Evolutionary conservation across 2,888 invertebrate species (phyloP), one percentile per base, ranked within the genome.

Genomic region (Esperia sulphurella): DNA sequence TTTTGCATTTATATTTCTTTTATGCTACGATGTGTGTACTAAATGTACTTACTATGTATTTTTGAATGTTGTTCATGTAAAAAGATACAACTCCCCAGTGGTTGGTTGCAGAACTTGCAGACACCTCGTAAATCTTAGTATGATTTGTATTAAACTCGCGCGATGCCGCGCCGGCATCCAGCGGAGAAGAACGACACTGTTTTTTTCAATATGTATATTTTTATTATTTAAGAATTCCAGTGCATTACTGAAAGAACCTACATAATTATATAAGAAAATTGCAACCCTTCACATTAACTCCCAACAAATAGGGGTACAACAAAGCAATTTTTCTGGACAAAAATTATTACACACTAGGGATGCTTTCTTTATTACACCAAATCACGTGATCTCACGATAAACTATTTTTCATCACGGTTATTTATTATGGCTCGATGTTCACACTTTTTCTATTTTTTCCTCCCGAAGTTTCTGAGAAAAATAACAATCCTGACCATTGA

Each of bases 311-410:
- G 65, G 67, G 63, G 66, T 63, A 75, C 69, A 73, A 78, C 70
- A 76, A 83, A 85, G 81, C 81, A 80, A 80, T 85, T 79, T 80
- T 68, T 79, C 65, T 61, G 66, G 67, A 70, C 74, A 79, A 78
- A 76, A 71, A 77, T 77, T 71, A 71, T 68, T 49, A 33, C 49
- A 65, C 59, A 60, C 60, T 39, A 53, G 49, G 53, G 52, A 58
- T 52, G 52, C 68, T 53, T 65, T 58, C 69, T 80, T 83, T 88
- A 89, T 86, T 80, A 80, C 82, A 61, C 61, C 71, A 71, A 76
- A 87, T 85, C 89, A 89, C 90, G 89, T 79, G 80, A 89, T 83
- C 77, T 73, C 65, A 77, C 83, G 77, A 85, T 89, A 83, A 85
- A 80, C 83, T 75, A 85, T 87, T 83, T 83, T 79, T 88, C 87